Evolutionary conservation across 2,797 vertebrate genomes (phyloP), one percentile per base, ranked within the genome.

Genomic region (Gymnothorax javanicus): DNA sequence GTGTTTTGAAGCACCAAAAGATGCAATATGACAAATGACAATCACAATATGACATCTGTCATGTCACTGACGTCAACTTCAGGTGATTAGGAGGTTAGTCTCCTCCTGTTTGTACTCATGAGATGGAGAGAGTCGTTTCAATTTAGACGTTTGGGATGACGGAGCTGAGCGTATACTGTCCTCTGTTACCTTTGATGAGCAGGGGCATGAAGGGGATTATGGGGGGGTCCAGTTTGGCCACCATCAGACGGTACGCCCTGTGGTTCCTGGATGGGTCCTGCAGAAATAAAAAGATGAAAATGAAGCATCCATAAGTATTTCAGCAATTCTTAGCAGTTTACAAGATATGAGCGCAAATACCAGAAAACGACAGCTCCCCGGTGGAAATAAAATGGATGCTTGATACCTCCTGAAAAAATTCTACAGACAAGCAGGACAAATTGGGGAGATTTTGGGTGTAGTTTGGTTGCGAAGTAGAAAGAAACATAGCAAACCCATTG

Each of bases 211-310:
- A 99, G 89, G 99, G 99, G 93, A 99, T 99, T 93, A 99, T 95
- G 88, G 99, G 99, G 83, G 99, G 96, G 58, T 98, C 97, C 94
- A 99, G 94, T 91, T 99, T 99, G 90, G 98, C 95, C 71, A 98
- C 96, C 9, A 97, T 97, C 89, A 99, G 96, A 90, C 99, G 95
- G 93, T 99, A 99, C 50, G 97, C 96, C 86, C 99, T 94, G 91
- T 99, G 99, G 92, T 99, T 99, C 94, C 99, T 97, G 91, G 98
- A 99, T 43, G 99, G 98, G 94, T 99, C 98, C 98, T 99, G 93
- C 90, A 90, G 91, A 94, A 92, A 94, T 81, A 17, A n/a, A 20
- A 43, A 43, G 1, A 43, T 43, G 33, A 43, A 43, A 43, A 43
- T 2, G 33, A 43, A 43, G 33, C 33, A 43, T 43, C 33, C 33